A percentile compares a stretch with the other conserved stretches of the same genome.
Conservation (phyloP, 2,888 invertebrate genomes). For the Drosophila vallismaia region DNA sequence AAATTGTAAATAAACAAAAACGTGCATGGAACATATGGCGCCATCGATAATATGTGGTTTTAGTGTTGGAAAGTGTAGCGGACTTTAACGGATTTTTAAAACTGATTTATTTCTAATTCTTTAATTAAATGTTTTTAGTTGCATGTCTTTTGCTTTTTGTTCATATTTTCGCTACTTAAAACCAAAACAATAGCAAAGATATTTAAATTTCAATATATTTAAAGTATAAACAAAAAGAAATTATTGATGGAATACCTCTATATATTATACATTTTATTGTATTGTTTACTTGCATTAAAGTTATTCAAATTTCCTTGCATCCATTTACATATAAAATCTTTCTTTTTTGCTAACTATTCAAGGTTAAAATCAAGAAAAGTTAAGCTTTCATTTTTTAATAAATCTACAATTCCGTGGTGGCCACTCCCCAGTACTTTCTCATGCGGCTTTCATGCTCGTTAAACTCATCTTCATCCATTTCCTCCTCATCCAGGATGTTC, state of each 20-base stretch:
- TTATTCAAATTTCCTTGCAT: too few species aligned
- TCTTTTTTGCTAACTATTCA: too few species aligned
- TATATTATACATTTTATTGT: too few species aligned
- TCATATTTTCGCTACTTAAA: too few species aligned
- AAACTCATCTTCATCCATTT: conserved; percentile 87
- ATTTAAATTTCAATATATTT: too few species aligned
- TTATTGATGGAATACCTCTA: too few species aligned
- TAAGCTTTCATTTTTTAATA: not conserved
- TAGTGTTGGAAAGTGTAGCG: not conserved
- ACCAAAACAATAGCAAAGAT: too few species aligned
- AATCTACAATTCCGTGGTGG: conserved; percentile 91
- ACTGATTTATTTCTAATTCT: not conserved
- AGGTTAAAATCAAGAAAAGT: not conserved
- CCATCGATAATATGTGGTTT: not conserved
- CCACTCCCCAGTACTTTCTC: conserved; percentile 96
- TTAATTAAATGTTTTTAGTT: too few species aligned
- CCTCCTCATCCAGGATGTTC: conserved; percentile 74
- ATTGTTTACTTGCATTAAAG: too few species aligned
- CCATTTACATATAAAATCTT: too few species aligned
- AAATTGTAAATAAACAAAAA: conserved; percentile 14
- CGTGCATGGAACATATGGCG: not conserved
- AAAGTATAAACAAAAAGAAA: too few species aligned
- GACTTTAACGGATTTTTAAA: not conserved
- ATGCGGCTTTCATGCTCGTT: conserved; percentile 92
- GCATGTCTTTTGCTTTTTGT: too few species aligned